Conservation (phyloP, 1,140 invertebrate species). For the Heliconius hermathena region DNA sequence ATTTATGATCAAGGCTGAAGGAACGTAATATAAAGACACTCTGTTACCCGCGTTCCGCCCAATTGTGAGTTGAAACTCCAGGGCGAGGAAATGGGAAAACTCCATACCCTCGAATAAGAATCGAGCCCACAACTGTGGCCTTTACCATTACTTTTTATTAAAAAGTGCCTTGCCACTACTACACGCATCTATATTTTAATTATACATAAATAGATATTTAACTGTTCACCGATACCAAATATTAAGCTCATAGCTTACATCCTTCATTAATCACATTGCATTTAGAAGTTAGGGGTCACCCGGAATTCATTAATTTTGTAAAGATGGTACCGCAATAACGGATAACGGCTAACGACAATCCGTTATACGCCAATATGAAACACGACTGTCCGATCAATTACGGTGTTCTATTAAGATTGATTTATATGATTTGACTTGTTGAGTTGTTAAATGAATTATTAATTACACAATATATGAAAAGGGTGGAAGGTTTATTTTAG, state of each 20-base stretch:
- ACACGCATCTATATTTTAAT: too few species aligned
- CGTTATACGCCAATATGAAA: background rate
- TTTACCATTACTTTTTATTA: too few species aligned
- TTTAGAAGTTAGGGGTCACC: background rate
- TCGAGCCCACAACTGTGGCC: too few species aligned
- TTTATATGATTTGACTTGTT: background rate
- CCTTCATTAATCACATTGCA: background rate
- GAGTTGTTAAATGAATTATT: slow-evolving; percentile 1
- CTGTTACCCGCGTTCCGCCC: too few species aligned
- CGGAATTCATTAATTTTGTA: slow-evolving; percentile 4
- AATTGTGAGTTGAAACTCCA: too few species aligned
- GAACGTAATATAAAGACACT: too few species aligned
- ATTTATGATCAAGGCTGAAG: too few species aligned
- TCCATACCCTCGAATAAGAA: too few species aligned
- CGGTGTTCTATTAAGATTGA: slow-evolving; percentile 1
- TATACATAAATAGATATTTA: too few species aligned
- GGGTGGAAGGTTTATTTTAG: background rate
- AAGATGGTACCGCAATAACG: slow-evolving; percentile 8
- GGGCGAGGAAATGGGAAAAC: too few species aligned
- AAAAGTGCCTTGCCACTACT: too few species aligned
- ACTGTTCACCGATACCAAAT: background rate
- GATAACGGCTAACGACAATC: background rate
- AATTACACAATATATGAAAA: background rate
- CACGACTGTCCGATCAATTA: slow-evolving; percentile 7
- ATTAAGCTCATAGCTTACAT: background rate